These are phyloP conservation scores for Trachythela sp. DNA, from an alignment of 64 coral and sea anemone species.

Conservation along the genomic window DNA sequence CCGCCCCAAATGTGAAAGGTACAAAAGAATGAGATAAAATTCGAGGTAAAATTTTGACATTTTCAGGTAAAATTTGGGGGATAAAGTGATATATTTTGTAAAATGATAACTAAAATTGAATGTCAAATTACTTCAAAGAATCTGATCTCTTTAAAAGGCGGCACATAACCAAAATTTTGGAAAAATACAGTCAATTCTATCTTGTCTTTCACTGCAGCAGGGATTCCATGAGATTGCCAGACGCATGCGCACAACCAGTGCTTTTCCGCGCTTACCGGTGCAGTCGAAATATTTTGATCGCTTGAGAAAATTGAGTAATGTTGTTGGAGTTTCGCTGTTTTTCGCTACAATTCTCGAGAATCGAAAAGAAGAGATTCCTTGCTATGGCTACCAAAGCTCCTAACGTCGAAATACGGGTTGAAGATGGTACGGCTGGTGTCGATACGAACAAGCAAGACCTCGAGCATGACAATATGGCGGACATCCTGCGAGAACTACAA, in stretches of 20 bases:
- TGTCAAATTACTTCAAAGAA: too few relatives aligned
- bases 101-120: too few relatives aligned
- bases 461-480: background rate
- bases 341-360: background rate
- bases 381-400: background rate
- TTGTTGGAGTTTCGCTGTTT: background rate
- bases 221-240: constrained; percentile 45
- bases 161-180: too few relatives aligned
- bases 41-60: too few relatives aligned
- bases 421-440: background rate
- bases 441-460: background rate
- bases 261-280: background rate
- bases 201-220: too few relatives aligned
- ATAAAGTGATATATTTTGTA: too few relatives aligned
- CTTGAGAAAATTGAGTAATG: background rate
- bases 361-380: background rate
- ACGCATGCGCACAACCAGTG: constrained; percentile 36
- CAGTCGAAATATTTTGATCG: background rate
- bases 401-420: background rate
- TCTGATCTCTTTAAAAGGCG: too few relatives aligned
- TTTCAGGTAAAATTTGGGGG: too few relatives aligned
- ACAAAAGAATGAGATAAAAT: too few relatives aligned
- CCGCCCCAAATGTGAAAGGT: too few relatives aligned
- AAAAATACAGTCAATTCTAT: too few relatives aligned
- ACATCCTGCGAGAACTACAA: background rate